These are phyloP conservation scores for Phasianus colchicus DNA, from an alignment of 2,113 vertebrate species.

Conservation along the genomic window DNA sequence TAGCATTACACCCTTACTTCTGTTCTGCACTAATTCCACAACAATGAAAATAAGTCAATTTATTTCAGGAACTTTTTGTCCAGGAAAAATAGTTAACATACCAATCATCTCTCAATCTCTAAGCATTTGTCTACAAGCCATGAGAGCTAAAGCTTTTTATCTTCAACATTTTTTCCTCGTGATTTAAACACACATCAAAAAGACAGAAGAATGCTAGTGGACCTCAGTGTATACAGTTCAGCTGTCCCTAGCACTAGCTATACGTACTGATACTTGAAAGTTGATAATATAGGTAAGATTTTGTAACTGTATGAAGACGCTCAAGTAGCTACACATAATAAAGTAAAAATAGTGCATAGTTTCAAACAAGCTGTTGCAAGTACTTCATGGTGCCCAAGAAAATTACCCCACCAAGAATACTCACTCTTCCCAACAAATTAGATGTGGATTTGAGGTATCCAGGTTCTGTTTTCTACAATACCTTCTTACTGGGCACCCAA, in stretches of 20 bases:
- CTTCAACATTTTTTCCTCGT: not conserved
- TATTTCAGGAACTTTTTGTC: not conserved
- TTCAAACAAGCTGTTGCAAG: not conserved
- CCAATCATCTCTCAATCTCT: not conserved
- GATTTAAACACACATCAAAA: not conserved
- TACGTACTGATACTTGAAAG: not conserved
- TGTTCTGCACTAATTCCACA: not conserved
- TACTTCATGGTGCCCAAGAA: not conserved
- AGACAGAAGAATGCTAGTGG: not conserved
- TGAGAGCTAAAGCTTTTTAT: not conserved
- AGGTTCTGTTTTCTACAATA: not conserved
- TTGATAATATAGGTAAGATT: not conserved
- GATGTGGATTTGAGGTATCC: rapidly evolving
- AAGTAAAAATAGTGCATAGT: not conserved
- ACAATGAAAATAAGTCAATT: not conserved
- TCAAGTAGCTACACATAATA: not conserved
- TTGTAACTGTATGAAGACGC: not conserved
- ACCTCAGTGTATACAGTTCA: not conserved
- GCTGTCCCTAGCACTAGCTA: not conserved
- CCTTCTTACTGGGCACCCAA: not conserved
- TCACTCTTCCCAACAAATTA: not conserved
- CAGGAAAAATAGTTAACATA: not conserved
- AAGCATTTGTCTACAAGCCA: not conserved
- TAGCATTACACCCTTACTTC: not conserved
- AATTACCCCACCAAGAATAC: not conserved